These are phyloP conservation scores for Cebuella pygmaea DNA, from an alignment of 2,797 vertebrate genomes.

Conservation along the genomic window DNA sequence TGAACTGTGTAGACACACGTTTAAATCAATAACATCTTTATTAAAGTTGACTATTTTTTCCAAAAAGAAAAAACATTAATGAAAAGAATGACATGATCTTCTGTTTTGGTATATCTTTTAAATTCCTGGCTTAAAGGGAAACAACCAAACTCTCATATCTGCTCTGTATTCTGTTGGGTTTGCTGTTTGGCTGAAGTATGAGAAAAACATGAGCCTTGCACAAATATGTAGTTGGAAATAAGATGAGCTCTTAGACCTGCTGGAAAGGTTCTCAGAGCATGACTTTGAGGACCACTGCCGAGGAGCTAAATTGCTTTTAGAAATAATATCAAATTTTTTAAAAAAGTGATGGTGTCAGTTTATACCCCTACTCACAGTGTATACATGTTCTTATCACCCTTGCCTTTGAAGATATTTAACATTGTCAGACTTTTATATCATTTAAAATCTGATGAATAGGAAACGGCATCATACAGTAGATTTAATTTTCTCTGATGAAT, in stretches of 20 bases:
- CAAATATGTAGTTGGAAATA: neutral
- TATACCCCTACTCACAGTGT: neutral
- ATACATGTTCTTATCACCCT: neutral
- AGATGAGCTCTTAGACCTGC: neutral
- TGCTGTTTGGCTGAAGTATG: neutral
- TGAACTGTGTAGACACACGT: neutral
- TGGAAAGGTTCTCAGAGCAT: slow-evolving; percentile 1
- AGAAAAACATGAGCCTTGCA: slow-evolving; percentile 1
- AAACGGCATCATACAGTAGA: neutral
- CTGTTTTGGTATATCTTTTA: neutral
- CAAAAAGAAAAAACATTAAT: neutral
- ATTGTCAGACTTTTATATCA: neutral
- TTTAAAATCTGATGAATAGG: neutral
- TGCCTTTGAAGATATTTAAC: neutral
- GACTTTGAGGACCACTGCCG: neutral
- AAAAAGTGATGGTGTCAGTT: neutral
- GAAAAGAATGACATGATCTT: neutral
- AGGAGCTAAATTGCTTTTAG: neutral
- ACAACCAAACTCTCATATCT: neutral
- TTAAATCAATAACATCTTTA: neutral
- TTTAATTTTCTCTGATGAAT: slow-evolving; percentile 36
- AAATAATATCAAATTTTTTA: neutral
- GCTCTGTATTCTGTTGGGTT: neutral
- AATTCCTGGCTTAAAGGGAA: neutral
- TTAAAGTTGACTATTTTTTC: neutral